Conservation (phyloP, 2,113 vertebrate genomes). For the Anarhynchus alexandrinus region DNA sequence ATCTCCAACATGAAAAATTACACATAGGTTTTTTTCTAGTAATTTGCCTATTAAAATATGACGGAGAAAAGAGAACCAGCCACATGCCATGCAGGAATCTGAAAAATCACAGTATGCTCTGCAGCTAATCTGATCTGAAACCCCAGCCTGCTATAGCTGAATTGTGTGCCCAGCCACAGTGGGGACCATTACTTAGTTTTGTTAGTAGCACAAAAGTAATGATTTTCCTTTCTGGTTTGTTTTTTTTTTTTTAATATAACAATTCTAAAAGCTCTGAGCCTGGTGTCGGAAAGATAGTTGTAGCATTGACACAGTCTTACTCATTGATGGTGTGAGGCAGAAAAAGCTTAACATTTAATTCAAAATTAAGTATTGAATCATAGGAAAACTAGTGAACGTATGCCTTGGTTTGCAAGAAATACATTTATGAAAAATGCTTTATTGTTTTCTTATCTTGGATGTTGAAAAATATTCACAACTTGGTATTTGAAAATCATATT, state of each 20-base stretch:
- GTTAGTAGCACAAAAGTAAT: not conserved
- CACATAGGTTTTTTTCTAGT: not conserved
- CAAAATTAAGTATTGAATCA: not conserved
- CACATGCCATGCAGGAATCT: not conserved
- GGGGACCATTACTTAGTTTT: not conserved
- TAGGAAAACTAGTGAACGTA: not conserved
- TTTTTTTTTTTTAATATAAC: not conserved
- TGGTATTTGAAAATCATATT: not conserved
- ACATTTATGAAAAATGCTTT: not conserved
- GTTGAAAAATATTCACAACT: not conserved
- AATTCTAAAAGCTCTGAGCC: not conserved
- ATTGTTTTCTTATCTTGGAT: not conserved
- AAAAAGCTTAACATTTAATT: not conserved
- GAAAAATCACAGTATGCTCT: not conserved
- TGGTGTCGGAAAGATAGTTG: not conserved
- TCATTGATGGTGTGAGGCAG: not conserved
- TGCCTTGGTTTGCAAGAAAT: not conserved
- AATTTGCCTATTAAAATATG: not conserved
- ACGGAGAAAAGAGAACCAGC: not conserved
- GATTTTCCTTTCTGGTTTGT: not conserved
- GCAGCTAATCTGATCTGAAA: not conserved
- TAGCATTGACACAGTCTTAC: not conserved
- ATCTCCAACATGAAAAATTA: not conserved
- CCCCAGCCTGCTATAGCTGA: not conserved
- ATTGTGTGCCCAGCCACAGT: not conserved